Percentiles rank a stretch among this genome's conserved stretches.
phyloP scores from a whole-genome alignment of 2,113 vertebrate genomes.

The Trochalopteron elliotii region DNA sequence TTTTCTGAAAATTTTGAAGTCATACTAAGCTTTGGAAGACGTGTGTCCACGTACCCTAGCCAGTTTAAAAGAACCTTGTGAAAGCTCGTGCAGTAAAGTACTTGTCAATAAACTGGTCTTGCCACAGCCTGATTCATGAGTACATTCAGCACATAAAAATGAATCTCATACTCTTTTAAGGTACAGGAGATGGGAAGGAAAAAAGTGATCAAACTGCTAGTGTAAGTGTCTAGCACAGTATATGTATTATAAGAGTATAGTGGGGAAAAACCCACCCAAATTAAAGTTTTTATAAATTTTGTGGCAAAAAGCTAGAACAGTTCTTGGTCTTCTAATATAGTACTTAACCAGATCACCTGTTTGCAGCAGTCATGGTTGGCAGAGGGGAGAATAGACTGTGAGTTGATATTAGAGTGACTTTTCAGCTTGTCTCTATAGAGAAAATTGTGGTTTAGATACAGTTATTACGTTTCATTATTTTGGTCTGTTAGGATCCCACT shows the following conservation, averaged over 20 bases:
- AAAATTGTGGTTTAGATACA: neutral
- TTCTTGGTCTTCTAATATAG: neutral
- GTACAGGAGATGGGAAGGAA: neutral
- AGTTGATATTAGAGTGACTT: neutral
- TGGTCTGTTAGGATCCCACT: neutral
- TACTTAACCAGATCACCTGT: neutral
- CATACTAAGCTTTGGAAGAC: neutral
- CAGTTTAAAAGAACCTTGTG: neutral
- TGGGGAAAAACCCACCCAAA: neutral
- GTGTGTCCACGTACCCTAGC: too few relatives aligned
- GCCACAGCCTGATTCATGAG: neutral
- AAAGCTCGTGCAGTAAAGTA: neutral
- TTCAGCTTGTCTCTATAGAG: neutral
- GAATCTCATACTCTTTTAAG: neutral
- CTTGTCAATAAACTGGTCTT: neutral
- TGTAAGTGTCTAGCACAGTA: neutral
- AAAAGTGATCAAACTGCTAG: neutral
- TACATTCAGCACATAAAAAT: neutral
- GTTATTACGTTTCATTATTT: neutral
- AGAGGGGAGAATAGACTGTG: neutral
- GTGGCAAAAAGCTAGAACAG: neutral
- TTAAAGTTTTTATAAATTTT: neutral
- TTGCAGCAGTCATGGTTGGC: neutral
- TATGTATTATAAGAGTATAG: neutral
- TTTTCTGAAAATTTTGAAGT: neutral